A percentile compares a stretch with the other conserved stretches of the same genome.
phyloP scores from a whole-genome alignment of 2,888 invertebrate species.

The Chloroclystis v-ata region DNA sequence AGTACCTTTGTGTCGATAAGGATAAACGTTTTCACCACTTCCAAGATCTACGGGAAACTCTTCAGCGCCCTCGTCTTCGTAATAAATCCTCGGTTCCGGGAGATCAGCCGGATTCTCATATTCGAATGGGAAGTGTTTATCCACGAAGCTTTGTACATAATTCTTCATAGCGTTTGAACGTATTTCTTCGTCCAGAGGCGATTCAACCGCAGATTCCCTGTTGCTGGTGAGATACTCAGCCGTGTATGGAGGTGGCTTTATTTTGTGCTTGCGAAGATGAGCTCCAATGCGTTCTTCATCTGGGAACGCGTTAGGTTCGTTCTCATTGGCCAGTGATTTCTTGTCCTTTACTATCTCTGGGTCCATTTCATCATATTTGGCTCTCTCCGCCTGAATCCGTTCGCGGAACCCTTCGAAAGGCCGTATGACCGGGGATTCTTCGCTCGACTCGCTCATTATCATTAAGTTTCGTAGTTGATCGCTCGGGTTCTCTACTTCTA shows the following conservation, averaged over 20 bases:
- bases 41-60: slow-evolving; percentile 62
- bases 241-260: slow-evolving; percentile 56
- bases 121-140: slow-evolving; percentile 71
- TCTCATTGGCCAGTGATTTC: slow-evolving; percentile 53
- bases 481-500: slow-evolving; percentile 49
- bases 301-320: slow-evolving; percentile 51
- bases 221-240: slow-evolving; percentile 66
- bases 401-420: slow-evolving; percentile 71
- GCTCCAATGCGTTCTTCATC: slow-evolving; percentile 75
- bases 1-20: slow-evolving; percentile 57
- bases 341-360: slow-evolving; percentile 54
- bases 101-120: slow-evolving; percentile 68
- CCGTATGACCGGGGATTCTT: slow-evolving; percentile 57
- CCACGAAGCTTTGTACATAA: slow-evolving; percentile 67
- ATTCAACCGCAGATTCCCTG: slow-evolving; percentile 37
- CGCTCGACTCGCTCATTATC: slow-evolving; percentile 47
- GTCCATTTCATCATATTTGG: slow-evolving; percentile 34
- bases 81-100: slow-evolving; percentile 77
- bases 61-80: slow-evolving; percentile 72
- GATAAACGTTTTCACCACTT: slow-evolving; percentile 55
- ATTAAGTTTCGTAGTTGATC: slow-evolving; percentile 64
- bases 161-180: slow-evolving; percentile 66
- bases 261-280: slow-evolving; percentile 63
- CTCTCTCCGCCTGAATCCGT: slow-evolving; percentile 56
- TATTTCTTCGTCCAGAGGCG: slow-evolving; percentile 65